Conservation (phyloP, 1,140 invertebrate species). For the Meloidogyne chitwoodi region DNA sequence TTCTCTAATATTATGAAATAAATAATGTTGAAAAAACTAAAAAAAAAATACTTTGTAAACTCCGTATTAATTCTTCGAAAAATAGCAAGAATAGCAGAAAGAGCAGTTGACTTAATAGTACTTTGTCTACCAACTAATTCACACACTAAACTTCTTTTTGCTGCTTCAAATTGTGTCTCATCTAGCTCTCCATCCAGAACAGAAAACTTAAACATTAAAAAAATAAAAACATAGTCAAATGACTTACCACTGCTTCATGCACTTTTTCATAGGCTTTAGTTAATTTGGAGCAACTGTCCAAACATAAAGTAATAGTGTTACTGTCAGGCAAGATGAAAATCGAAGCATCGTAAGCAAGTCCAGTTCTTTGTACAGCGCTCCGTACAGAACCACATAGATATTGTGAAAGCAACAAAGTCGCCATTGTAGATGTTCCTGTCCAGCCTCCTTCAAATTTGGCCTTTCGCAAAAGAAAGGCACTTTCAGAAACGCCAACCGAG, state of each 20-base stretch:
- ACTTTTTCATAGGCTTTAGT: slow-evolving; percentile 74
- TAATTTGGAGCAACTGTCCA: slow-evolving; percentile 73
- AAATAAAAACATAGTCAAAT: slow-evolving; percentile 32
- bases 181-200: slow-evolving; percentile 69
- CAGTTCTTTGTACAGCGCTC: slow-evolving; percentile 76
- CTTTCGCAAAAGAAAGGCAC: slow-evolving; percentile 71
- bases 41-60: slow-evolving; percentile 18
- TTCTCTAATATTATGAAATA: not conserved
- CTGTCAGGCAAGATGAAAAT: slow-evolving; percentile 64
- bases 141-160: slow-evolving; percentile 77
- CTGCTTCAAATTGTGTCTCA: slow-evolving; percentile 73
- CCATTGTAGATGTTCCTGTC: slow-evolving; percentile 57
- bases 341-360: slow-evolving; percentile 71
- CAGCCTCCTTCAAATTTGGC: slow-evolving; percentile 65
- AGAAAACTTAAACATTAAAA: not conserved
- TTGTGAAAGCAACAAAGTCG: slow-evolving; percentile 64
- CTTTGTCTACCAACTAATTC: slow-evolving; percentile 77
- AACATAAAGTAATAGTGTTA: slow-evolving; percentile 70
- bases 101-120: slow-evolving; percentile 70
- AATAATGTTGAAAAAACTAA: not conserved
- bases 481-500: slow-evolving; percentile 78
- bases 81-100: slow-evolving; percentile 71
- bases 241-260: slow-evolving; percentile 71
- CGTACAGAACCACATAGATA: slow-evolving; percentile 84
- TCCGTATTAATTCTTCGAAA: slow-evolving; percentile 62